These are phyloP conservation scores for Karalla daura DNA, from an alignment of 2,797 vertebrate species.

Conservation along the genomic window DNA sequence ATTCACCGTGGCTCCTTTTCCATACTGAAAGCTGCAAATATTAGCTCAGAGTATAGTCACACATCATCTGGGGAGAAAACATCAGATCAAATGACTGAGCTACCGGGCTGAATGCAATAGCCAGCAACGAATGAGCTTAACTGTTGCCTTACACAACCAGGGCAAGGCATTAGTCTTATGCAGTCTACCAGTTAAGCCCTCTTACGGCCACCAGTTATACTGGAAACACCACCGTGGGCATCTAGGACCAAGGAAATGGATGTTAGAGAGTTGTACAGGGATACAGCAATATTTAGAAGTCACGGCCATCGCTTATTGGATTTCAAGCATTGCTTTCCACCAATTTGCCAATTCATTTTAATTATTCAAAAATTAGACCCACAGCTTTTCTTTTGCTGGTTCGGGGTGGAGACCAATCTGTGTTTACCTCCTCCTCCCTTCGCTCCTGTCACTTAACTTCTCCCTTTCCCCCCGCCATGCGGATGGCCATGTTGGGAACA, in stretches of 20 bases:
- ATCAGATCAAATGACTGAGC: conserved; percentile 20
- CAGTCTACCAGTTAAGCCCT: conserved; percentile 38
- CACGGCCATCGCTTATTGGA: too few relatives aligned
- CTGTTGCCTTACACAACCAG: conserved; percentile 54
- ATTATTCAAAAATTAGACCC: too few relatives aligned
- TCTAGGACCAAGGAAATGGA: too few relatives aligned
- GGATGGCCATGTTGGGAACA: conserved; percentile 67
- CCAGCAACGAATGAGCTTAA: conserved; percentile 45
- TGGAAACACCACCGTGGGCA: not conserved
- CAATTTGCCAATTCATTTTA: too few relatives aligned
- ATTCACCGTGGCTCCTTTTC: conserved; percentile 36
- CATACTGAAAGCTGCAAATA: too few relatives aligned
- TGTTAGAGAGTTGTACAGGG: too few relatives aligned
- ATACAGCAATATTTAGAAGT: not conserved
- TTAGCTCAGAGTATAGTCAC: not conserved
- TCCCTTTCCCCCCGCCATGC: conserved; percentile 33
- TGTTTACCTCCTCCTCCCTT: not conserved
- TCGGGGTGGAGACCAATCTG: not conserved
- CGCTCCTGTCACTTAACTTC: conserved; percentile 11
- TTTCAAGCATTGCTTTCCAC: too few relatives aligned
- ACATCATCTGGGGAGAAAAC: not conserved
- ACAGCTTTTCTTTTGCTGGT: too few relatives aligned
- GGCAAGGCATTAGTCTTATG: conserved; percentile 47
- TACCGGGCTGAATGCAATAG: conserved; percentile 8
- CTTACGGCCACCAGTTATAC: conserved; percentile 24